Evolutionary conservation across 2,797 vertebrate species (phyloP).

Genomic region (Labroides dimidiatus): DNA sequence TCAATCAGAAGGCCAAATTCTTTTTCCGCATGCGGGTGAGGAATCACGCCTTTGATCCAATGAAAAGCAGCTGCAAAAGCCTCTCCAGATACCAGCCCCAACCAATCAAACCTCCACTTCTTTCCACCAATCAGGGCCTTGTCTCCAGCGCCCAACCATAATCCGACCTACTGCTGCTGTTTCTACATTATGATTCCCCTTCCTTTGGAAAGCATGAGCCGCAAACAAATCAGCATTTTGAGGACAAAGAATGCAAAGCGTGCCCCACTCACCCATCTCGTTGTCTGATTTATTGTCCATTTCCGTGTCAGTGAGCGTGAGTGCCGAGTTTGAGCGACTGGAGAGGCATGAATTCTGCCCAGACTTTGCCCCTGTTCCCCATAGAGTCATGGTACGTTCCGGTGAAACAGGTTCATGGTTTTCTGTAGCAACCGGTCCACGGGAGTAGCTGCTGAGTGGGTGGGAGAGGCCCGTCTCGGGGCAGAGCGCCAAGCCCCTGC

Average conservation of each 20-base stretch:
- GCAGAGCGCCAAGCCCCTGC: slow-evolving; percentile 94
- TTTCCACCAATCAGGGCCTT: slow-evolving; percentile 69
- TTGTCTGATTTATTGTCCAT: slow-evolving; percentile 98
- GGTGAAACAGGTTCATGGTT: slow-evolving; percentile 94
- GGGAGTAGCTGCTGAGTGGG: slow-evolving; percentile 90
- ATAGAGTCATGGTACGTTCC: slow-evolving; percentile 95
- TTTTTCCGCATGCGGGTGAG: slow-evolving; percentile 56
- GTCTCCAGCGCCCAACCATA: slow-evolving; percentile 47
- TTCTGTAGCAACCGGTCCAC: slow-evolving; percentile 90
- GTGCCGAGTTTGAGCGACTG: slow-evolving; percentile 96
- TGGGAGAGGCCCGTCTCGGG: slow-evolving; percentile 96
- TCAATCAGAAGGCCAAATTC: slow-evolving; percentile 69
- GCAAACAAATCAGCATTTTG: slow-evolving; percentile 37
- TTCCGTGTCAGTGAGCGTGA: slow-evolving; percentile 98
- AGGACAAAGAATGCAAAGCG: slow-evolving; percentile 31
- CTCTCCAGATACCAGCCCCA: slow-evolving; percentile 62
- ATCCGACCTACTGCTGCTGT: slow-evolving; percentile 56
- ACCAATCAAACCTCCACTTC: slow-evolving; percentile 59
- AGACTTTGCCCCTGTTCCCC: slow-evolving; percentile 94
- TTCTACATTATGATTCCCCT: slow-evolving; percentile 27
- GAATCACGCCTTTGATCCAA: slow-evolving; percentile 75
- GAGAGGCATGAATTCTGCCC: slow-evolving; percentile 95
- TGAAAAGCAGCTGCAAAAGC: slow-evolving; percentile 69
- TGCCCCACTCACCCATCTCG: slow-evolving; percentile 92
- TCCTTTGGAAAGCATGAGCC: slow-evolving; percentile 28